Base-by-base conservation (phyloP, 35 echinoderm and acorn worm genomes). In the Hemicentrotus pulcherrimus region DNA sequence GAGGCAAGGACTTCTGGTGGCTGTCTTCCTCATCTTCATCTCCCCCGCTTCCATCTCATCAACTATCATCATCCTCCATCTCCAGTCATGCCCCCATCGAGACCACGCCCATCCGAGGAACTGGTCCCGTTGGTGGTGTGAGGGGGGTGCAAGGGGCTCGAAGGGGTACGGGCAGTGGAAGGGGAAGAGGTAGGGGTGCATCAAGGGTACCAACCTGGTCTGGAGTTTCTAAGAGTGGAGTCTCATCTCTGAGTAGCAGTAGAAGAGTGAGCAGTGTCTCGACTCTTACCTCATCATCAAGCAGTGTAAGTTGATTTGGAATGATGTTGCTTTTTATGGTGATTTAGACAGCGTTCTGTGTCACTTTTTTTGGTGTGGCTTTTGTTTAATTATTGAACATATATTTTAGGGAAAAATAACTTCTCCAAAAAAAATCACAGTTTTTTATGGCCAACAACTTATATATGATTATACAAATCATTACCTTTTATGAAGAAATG, bases 1-100 rank as follows among this genome's bases (percentile, higher is more conserved):
- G 33, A 13, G 86, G 60, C 47, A 92, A 88, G 31, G 95, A 96
- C 45, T 97, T 97, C 47, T 99, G 98, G 98, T 97, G 98, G 98
- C 47, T 99, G 86, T 97, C 95, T 45, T 88, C 95, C 6, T 91
- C 97, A 31, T 92, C 97, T 47, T 94, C 86, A 97, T 86, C 86
- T 97, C 95, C 31, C 95, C 96, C 22, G 85, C 96, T 6, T 95
- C 97, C 91, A 94, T 91, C n/a, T 86, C 92, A 61, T 59, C 91
- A 48, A 86, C 94, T 32, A 28, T 70, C 94, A 91, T 46, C 78
- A 48, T 32, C 94, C n/a, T 94, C 60, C 9, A 48, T 85, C 30
- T 85, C 94, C 18, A 86, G 33, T 32, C 46, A 32, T 18, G 41
- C 86, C 18, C 47, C 85, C 22, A 22, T 47, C 45, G 28, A 28